Conservation (phyloP, 2,888 invertebrate species). For the Stenotaenia linearis region DNA sequence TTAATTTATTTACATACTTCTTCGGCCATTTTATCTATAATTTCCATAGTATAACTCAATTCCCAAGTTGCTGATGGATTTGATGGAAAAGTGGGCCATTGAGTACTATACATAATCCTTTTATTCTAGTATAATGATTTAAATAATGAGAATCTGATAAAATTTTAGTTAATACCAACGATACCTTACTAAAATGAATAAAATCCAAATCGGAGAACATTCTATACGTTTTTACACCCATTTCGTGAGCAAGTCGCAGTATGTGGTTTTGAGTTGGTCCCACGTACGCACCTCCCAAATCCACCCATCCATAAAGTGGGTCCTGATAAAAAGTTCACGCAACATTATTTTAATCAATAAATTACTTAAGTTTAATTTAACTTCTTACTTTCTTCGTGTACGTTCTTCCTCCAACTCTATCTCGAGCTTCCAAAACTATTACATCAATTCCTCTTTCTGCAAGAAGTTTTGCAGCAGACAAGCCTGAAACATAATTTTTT, state of each 20-base stretch:
- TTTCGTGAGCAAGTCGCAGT: conserved; percentile 45
- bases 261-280: conserved; percentile 47
- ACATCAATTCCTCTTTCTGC: background rate
- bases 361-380: too few relatives aligned
- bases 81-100: conserved; percentile 41
- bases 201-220: conserved; percentile 37
- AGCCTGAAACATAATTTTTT: background rate
- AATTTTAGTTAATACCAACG: background rate
- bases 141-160: background rate
- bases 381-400: conserved; percentile 28
- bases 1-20: conserved; percentile 37
- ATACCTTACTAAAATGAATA: conserved; percentile 35
- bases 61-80: conserved; percentile 43
- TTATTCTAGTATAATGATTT: conserved; percentile 26
- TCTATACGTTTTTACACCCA: conserved; percentile 44
- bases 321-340: background rate
- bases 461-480: conserved; percentile 26
- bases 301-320: conserved; percentile 40
- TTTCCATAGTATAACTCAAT: conserved; percentile 43
- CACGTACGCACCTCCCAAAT: conserved; percentile 49
- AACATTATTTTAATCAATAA: background rate
- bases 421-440: conserved; percentile 12
- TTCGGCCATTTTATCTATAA: conserved; percentile 46
- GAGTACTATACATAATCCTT: conserved; percentile 38
- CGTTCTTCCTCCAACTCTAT: conserved; percentile 29